phyloP scores from a whole-genome alignment of 1,140 invertebrate genomes.

The Drosophila mauritiana region DNA sequence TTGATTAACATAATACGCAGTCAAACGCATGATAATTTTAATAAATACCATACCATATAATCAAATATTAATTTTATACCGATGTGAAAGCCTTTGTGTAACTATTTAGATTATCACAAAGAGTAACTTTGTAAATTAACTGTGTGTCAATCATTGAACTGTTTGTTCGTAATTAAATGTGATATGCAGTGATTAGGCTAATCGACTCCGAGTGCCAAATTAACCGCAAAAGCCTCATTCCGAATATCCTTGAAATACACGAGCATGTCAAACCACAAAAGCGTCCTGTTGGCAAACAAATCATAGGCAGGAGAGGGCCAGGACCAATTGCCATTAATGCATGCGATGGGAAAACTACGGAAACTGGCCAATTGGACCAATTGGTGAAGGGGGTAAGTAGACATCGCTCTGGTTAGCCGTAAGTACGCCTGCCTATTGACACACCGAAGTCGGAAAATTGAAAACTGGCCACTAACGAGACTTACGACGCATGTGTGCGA shows the following conservation, averaged over 20 bases:
- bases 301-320: conserved; percentile 9
- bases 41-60: background rate
- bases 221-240: conserved; percentile 30
- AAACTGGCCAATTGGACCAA: background rate
- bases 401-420: conserved; percentile 4
- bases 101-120: no score
- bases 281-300: conserved; percentile 38
- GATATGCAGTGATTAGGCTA: conserved; percentile 24
- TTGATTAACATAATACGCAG: background rate
- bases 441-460: conserved; percentile 9
- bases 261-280: conserved; percentile 23
- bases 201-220: conserved; percentile 5
- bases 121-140: no score
- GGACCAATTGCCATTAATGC: conserved; percentile 37
- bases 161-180: background rate
- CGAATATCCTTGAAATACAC: conserved; percentile 27
- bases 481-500: conserved; percentile 28
- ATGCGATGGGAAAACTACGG: conserved; percentile 9
- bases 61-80: background rate
- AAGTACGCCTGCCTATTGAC: conserved; percentile 45
- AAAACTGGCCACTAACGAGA: conserved; percentile 53
- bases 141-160: background rate
- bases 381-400: background rate
- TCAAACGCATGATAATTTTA: background rate
- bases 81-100: no score